These are phyloP conservation scores for Microplitis mediator DNA, from an alignment of 1,140 invertebrate genomes.

Conservation along the genomic window DNA sequence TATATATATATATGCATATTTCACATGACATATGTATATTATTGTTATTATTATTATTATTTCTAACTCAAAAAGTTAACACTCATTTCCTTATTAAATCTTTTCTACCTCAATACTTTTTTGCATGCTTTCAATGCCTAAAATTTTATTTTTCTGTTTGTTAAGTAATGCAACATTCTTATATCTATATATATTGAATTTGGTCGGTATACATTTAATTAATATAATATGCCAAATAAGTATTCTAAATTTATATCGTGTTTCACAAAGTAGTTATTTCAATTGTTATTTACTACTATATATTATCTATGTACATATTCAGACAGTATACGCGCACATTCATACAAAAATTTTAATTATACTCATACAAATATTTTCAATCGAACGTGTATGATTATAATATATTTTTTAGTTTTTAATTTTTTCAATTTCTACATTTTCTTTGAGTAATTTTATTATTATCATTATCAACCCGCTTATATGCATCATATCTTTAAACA, in stretches of 20 bases:
- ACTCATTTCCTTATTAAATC: background rate
- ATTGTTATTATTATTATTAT: background rate
- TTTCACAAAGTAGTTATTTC: too few relatives aligned
- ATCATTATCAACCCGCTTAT: too few relatives aligned
- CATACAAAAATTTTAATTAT: too few relatives aligned
- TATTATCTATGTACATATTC: background rate
- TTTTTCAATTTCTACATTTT: too few relatives aligned
- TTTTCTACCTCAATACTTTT: background rate
- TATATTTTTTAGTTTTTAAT: too few relatives aligned
- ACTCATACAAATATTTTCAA: too few relatives aligned
- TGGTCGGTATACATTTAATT: background rate
- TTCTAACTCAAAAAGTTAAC: background rate
- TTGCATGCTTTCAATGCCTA: background rate
- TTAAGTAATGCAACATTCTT: background rate
- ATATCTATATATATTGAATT: background rate
- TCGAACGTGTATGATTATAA: too few relatives aligned
- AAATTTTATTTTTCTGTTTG: slow-evolving; percentile 6
- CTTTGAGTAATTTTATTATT: background rate
- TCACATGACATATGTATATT: background rate
- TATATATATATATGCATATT: slow-evolving; percentile 57
- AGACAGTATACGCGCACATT: background rate
- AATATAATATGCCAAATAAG: too few relatives aligned
- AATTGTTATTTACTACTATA: too few relatives aligned
- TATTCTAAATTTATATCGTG: too few relatives aligned
- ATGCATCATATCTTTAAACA: background rate